phyloP scores from a whole-genome alignment of 2,888 invertebrate species.

The Mythimna albipuncta region DNA sequence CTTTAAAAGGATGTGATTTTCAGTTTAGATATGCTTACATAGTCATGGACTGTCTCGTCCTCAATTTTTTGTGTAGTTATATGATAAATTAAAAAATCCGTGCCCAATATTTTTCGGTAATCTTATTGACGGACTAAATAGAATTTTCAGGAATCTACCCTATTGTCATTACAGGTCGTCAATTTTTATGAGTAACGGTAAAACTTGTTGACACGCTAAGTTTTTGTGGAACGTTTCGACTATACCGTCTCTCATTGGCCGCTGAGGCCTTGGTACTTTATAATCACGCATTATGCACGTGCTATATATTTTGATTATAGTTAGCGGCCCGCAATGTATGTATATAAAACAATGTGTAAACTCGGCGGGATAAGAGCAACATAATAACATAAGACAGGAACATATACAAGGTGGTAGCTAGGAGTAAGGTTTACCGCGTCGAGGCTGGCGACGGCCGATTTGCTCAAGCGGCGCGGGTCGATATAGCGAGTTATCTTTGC shows the following conservation, averaged over 20 bases:
- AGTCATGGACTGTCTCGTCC: too few relatives aligned
- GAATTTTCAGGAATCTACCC: too few relatives aligned
- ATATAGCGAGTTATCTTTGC: constrained; percentile 88
- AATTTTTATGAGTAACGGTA: background rate
- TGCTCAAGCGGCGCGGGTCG: constrained; percentile 87
- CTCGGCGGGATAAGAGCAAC: constrained; percentile 70
- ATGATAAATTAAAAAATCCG: too few relatives aligned
- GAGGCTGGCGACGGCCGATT: constrained; percentile 85
- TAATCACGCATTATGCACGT: constrained; percentile 27
- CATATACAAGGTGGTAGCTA: constrained; percentile 79
- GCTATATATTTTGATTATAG: constrained; percentile 24
- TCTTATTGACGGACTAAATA: too few relatives aligned
- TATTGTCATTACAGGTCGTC: background rate
- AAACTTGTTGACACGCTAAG: background rate
- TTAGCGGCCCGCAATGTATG: constrained; percentile 48
- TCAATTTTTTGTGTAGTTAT: too few relatives aligned
- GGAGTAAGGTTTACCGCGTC: constrained; percentile 83
- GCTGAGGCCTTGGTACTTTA: background rate
- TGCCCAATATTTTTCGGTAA: too few relatives aligned
- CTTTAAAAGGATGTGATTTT: too few relatives aligned
- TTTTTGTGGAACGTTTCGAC: background rate
- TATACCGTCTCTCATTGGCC: background rate
- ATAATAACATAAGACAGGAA: constrained; percentile 71
- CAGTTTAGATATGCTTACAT: too few relatives aligned
- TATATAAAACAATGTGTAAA: constrained; percentile 55